phyloP scores from a whole-genome alignment of 2,113 vertebrate species.

The Elephantulus edwardii region DNA sequence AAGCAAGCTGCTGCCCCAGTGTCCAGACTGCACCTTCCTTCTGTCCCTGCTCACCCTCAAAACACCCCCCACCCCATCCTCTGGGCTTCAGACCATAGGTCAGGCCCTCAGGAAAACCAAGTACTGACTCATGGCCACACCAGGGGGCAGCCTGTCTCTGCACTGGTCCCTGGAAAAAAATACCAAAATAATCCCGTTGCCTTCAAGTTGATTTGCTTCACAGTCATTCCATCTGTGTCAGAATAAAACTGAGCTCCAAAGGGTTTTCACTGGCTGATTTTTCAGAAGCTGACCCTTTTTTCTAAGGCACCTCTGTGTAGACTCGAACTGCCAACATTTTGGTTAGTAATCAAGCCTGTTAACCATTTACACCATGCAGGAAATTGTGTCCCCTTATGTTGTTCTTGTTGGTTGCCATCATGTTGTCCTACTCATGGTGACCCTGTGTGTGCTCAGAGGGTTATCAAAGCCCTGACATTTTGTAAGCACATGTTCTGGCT shows the following conservation, averaged over 20 bases:
- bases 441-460: neutral
- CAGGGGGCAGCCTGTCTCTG: neutral
- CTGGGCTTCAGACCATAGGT: neutral
- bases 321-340: neutral
- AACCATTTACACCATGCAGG: neutral
- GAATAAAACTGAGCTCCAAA: neutral
- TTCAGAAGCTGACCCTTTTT: neutral
- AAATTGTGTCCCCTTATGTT: neutral
- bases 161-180: neutral
- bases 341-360: neutral
- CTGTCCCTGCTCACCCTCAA: neutral
- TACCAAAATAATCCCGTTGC: neutral
- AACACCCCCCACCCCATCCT: neutral
- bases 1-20: neutral
- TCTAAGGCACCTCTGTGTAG: neutral
- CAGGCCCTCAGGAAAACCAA: neutral
- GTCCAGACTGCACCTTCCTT: fast-evolving
- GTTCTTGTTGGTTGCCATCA: neutral
- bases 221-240: neutral
- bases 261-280: neutral
- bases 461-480: neutral
- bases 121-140: neutral
- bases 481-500: neutral
- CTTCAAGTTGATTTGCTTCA: neutral
- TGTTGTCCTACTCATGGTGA: neutral